A percentile compares a stretch with the other conserved stretches of the same genome.
These are phyloP conservation scores for Chloropsis hardwickii DNA, from an alignment of 2,113 vertebrate genomes.

Conservation along the genomic window DNA sequence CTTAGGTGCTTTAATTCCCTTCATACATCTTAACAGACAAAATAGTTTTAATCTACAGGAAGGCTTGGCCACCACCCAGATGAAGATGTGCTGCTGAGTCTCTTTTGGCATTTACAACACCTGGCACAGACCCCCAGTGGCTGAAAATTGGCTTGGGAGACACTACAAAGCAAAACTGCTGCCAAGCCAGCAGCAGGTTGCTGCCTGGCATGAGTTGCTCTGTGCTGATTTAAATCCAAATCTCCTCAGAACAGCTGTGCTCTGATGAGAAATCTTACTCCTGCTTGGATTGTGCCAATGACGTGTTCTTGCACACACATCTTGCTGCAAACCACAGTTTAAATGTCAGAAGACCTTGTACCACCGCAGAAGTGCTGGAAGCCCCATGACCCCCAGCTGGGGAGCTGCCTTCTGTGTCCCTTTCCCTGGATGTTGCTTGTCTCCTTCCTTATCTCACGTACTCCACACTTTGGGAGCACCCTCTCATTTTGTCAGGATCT, in stretches of 20 bases:
- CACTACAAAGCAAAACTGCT: neutral
- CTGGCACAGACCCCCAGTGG: neutral
- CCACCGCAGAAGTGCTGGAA: neutral
- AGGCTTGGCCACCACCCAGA: neutral
- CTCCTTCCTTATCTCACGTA: neutral
- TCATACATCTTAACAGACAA: neutral
- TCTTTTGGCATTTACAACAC: neutral
- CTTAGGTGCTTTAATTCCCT: neutral
- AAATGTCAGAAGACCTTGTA: neutral
- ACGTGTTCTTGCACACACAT: rapidly evolving
- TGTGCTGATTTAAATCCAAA: neutral
- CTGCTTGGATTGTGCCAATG: neutral
- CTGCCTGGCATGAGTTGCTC: neutral
- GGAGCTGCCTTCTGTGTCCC: neutral
- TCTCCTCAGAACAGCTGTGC: neutral
- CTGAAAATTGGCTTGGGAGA: neutral
- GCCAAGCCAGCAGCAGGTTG: neutral
- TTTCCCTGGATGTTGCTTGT: neutral
- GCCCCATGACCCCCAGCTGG: no score
- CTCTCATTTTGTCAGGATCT: neutral
- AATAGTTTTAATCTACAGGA: neutral
- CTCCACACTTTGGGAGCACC: rapidly evolving
- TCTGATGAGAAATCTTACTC: neutral
- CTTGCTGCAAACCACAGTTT: neutral
- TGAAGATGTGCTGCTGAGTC: neutral